These are phyloP conservation scores for Sarcophaga variegata DNA, from an alignment of 2,888 invertebrate genomes.

Conservation along the genomic window DNA sequence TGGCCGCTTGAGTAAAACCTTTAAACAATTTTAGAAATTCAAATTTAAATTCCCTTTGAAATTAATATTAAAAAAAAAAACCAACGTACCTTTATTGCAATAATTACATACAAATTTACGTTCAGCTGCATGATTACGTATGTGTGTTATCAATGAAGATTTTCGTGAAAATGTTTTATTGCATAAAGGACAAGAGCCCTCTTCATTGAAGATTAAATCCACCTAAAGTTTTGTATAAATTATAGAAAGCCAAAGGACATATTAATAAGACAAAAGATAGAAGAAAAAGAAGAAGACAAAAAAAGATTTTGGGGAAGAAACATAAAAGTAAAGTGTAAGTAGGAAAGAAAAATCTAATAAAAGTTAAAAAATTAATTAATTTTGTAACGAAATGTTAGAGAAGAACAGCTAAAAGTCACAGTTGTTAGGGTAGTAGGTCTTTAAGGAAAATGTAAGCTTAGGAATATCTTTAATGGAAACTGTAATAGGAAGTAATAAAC, in stretches of 20 bases:
- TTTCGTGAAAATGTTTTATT: constrained; percentile 82
- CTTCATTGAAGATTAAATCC: constrained; percentile 82
- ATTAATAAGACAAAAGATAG: not conserved
- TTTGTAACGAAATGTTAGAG: too few relatives aligned
- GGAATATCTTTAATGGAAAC: too few relatives aligned
- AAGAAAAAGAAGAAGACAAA: not conserved
- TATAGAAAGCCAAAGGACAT: constrained; percentile 6
- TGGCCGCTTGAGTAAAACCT: constrained; percentile 82
- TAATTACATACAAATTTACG: constrained; percentile 81
- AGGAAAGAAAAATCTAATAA: not conserved
- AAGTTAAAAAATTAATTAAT: not conserved
- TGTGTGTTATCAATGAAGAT: constrained; percentile 81
- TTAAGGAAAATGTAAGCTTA: too few relatives aligned
- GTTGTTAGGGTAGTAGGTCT: too few relatives aligned
- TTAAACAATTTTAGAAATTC: not conserved
- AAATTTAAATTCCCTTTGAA: not conserved
- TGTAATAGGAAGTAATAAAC: too few relatives aligned
- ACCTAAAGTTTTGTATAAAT: constrained; percentile 74
- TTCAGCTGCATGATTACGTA: constrained; percentile 82
- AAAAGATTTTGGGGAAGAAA: not conserved
- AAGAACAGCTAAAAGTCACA: too few relatives aligned
- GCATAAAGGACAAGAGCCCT: constrained; percentile 82
- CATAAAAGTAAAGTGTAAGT: not conserved
- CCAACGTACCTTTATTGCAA: constrained; percentile 80
- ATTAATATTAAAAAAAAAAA: not conserved